Percentiles rank a stretch among this genome's conserved stretches.
Conservation (phyloP, 2,113 vertebrate genomes). For the Tragelaphus imberbis region DNA sequence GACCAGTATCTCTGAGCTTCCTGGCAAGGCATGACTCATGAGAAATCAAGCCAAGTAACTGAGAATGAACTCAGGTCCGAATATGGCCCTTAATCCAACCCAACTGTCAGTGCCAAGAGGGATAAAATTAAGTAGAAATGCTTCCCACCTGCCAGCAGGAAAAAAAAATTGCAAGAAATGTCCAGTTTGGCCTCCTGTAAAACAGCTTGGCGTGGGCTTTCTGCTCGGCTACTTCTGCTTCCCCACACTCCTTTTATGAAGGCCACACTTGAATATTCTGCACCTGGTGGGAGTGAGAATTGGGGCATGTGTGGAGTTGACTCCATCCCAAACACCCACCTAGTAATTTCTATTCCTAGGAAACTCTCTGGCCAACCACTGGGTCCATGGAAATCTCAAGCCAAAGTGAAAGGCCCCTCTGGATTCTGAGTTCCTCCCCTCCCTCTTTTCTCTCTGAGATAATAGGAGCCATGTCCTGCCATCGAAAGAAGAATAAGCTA, state of each 20-base stretch:
- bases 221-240: not conserved
- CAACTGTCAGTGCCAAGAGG: not conserved
- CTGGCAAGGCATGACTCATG: not conserved
- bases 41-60: not conserved
- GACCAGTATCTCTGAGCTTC: not conserved
- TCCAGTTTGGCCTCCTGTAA: not conserved
- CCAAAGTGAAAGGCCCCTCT: not conserved
- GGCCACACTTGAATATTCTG: not conserved
- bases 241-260: not conserved
- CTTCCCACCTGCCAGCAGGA: not conserved
- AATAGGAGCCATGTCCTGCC: not conserved
- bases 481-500: conserved; percentile 46
- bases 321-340: not conserved
- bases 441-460: not conserved
- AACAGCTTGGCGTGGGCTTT: not conserved
- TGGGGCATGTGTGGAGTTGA: not conserved
- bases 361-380: not conserved
- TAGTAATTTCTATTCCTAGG: not conserved
- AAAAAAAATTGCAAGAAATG: not conserved
- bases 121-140: conserved; percentile 18
- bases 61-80: not conserved
- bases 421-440: not conserved
- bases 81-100: not conserved
- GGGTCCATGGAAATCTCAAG: not conserved
- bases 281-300: not conserved